A percentile compares a stretch with the other conserved stretches of the same genome.
Evolutionary conservation across 2,113 vertebrate genomes (phyloP).

Genomic region (Galeopterus variegatus): DNA sequence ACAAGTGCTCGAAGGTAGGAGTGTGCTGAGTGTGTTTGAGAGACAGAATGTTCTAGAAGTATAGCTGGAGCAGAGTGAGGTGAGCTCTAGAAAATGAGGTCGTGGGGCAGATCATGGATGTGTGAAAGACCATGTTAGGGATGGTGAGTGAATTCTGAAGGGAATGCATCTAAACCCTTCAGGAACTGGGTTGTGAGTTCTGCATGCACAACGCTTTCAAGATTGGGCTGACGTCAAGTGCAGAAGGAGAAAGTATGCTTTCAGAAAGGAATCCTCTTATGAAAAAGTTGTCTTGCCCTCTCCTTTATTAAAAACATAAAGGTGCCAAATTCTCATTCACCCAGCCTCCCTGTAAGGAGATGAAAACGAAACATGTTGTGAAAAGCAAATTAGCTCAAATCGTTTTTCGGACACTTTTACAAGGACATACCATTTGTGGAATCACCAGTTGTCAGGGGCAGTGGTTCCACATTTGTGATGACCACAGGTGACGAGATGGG

Average conservation of each 20-base stretch:
- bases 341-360: not conserved
- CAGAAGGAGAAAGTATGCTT: accelerated
- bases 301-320: not conserved
- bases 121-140: not conserved
- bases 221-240: not conserved
- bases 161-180: accelerated
- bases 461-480: accelerated
- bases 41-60: not conserved
- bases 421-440: not conserved
- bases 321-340: too few relatives aligned
- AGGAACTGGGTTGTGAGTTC: accelerated
- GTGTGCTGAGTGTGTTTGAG: not conserved
- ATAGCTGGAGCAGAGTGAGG: not conserved
- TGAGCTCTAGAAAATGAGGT: not conserved
- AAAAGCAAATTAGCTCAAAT: too few relatives aligned
- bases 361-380: not conserved
- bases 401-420: accelerated
- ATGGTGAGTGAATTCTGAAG: accelerated
- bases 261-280: accelerated
- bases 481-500: not conserved
- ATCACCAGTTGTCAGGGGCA: not conserved
- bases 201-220: accelerated
- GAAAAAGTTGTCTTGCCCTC: accelerated
- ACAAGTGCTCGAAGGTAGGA: accelerated
- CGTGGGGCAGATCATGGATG: accelerated